Base-by-base conservation (phyloP, 2,113 vertebrate genomes). In the Saccopteryx bilineata region DNA sequence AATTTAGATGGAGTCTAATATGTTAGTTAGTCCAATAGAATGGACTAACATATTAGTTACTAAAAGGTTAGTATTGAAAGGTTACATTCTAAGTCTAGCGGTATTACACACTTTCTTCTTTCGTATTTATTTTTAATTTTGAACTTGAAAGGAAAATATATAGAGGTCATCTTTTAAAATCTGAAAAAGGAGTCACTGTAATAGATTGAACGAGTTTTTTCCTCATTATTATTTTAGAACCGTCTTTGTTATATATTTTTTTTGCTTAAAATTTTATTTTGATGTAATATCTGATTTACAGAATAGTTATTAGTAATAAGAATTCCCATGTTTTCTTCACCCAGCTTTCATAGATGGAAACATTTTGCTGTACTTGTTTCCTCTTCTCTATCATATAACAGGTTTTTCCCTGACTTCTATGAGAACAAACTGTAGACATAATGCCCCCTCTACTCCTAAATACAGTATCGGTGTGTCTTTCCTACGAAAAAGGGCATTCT, bases 121-220 rank as follows among this genome's bases (percentile, higher is more conserved):
- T 83, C 1, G 8, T n/a, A 56, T 31, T 58, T 90, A 86, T 75
- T 96, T 91, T 75, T 50, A 33, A 71, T 81, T 94, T 91, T 89
- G 7, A 82, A 83, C 48, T 87, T 79, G 48, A 63, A 87, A 84
- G 56, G 26, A 54, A 21, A 79, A 68, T 80, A 80, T 82, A 1
- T 76, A 83, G 63, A 93, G 71, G 19, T 88, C 21, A 68, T 75
- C 14, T 96, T 92, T 69, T 78, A 65, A 75, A 85, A 86, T 90
- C 28, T 93, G 52, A 93, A 50, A 18, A 56, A 93, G 46, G 31
- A 76, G 12, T 71, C 13, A 13, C 23, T 90, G 1, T 94, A 76
- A 82, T 90, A 65, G 50, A 69, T 61, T 84, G 24, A 82, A 93
- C 91, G 7, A 60, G 21, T 66, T 79, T 93, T 92, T 94, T 81